These are phyloP conservation scores for Monomorium pharaonis DNA, from an alignment of 1,140 invertebrate genomes.

Conservation along the genomic window DNA sequence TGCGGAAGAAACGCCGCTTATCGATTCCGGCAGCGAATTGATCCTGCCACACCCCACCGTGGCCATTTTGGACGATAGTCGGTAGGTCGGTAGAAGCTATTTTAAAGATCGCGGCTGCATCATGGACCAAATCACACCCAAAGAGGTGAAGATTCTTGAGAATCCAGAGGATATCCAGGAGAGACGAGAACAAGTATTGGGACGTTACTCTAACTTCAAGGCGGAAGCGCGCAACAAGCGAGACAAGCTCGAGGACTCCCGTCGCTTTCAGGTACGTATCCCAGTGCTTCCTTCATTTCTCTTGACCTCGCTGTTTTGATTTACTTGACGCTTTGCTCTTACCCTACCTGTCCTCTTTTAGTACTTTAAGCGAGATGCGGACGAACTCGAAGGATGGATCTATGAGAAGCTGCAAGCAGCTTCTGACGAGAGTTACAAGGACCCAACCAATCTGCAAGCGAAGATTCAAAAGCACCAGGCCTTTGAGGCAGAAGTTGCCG, in stretches of 20 bases:
- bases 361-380: slow-evolving; percentile 99
- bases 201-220: slow-evolving; percentile 97
- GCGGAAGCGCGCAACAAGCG: slow-evolving; percentile 96
- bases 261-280: slow-evolving; percentile 90
- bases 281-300: not conserved
- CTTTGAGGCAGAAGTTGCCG: slow-evolving; percentile 99
- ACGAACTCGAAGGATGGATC: slow-evolving; percentile 99
- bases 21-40: slow-evolving; percentile 23
- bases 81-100: not conserved
- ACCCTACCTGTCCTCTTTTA: slow-evolving; percentile 84
- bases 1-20: not conserved
- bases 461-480: slow-evolving; percentile 99
- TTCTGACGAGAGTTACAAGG: slow-evolving; percentile 99
- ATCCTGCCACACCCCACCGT: slow-evolving; percentile 79
- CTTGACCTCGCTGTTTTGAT: not conserved
- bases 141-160: slow-evolving; percentile 99
- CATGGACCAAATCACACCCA: slow-evolving; percentile 95
- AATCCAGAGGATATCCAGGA: slow-evolving; percentile 99
- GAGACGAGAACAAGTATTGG: slow-evolving; percentile 94
- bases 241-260: slow-evolving; percentile 98
- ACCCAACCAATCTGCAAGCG: slow-evolving; percentile 99
- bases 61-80: slow-evolving; percentile 78
- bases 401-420: slow-evolving; percentile 99
- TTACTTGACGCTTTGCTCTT: not conserved
- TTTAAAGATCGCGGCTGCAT: slow-evolving; percentile 54